phyloP scores from a whole-genome alignment of 2,113 vertebrate genomes.

The Hypocryptadius cinnamomeus region DNA sequence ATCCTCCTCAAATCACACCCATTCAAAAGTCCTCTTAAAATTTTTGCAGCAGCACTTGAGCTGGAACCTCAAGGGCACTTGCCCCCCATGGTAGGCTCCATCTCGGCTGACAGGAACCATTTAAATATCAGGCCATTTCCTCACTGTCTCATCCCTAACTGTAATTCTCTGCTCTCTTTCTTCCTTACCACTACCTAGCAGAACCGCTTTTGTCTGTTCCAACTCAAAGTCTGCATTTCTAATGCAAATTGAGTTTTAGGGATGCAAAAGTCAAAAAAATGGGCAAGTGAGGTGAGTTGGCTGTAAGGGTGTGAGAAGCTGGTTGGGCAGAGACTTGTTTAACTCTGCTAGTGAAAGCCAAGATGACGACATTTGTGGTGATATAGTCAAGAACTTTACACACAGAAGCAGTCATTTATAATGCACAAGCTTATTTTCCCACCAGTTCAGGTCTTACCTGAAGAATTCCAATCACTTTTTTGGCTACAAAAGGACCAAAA shows the following conservation, averaged over 20 bases:
- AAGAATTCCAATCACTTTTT: constrained; percentile 96
- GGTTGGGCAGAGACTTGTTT: neutral
- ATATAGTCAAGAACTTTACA: neutral
- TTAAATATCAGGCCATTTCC: neutral
- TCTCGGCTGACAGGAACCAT: neutral
- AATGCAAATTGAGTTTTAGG: neutral
- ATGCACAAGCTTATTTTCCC: neutral
- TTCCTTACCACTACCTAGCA: neutral
- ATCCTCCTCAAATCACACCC: neutral
- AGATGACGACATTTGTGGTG: neutral
- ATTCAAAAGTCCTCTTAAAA: neutral
- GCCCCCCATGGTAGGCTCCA: neutral
- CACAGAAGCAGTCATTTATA: constrained; percentile 32
- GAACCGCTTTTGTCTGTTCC: neutral
- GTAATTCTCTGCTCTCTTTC: neutral
- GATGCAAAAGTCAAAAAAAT: neutral
- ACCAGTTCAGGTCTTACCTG: constrained; percentile 78
- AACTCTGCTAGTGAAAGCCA: neutral
- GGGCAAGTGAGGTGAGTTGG: neutral
- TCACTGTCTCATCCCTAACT: neutral
- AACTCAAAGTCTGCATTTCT: neutral
- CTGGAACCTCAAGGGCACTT: neutral
- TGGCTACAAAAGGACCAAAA: constrained; percentile 95
- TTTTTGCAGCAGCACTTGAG: neutral
- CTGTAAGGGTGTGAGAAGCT: neutral